These are phyloP conservation scores for Holotrichia oblita DNA, from an alignment of 1,140 invertebrate species.

Conservation along the genomic window DNA sequence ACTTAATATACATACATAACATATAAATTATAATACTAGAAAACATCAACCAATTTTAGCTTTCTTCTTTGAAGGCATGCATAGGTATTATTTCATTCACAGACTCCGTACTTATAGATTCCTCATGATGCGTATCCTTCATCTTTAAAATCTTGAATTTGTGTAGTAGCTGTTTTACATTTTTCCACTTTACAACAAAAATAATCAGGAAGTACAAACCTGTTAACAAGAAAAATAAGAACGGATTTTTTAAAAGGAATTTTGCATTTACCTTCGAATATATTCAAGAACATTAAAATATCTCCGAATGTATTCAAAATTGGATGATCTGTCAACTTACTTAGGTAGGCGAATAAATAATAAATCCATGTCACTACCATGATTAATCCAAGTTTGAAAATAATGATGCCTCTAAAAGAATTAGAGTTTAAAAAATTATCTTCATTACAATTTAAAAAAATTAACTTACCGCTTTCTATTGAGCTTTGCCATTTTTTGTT, in stretches of 20 bases:
- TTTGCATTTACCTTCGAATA: constrained; percentile 17
- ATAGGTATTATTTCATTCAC: constrained; percentile 17
- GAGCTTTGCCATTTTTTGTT: not conserved
- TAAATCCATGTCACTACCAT: constrained; percentile 9
- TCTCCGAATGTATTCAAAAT: not conserved
- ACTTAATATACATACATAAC: not conserved
- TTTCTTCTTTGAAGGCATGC: not conserved
- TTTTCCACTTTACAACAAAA: not conserved
- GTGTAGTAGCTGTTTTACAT: not conserved
- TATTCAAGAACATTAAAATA: not conserved
- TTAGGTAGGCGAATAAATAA: not conserved
- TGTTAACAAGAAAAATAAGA: not conserved
- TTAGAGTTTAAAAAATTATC: no score
- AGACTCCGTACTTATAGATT: not conserved
- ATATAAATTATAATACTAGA: not conserved
- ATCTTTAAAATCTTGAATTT: not conserved
- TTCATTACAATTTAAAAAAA: no score
- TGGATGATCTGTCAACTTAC: not conserved
- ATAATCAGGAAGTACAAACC: not conserved
- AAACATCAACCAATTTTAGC: not conserved
- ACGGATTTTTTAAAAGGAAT: not conserved
- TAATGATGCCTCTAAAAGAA: not conserved
- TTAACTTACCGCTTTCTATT: not conserved
- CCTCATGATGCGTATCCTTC: not conserved
- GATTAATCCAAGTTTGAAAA: constrained; percentile 1